phyloP scores from a whole-genome alignment of 1,140 invertebrate species.

The Drosophila bocqueti region DNA sequence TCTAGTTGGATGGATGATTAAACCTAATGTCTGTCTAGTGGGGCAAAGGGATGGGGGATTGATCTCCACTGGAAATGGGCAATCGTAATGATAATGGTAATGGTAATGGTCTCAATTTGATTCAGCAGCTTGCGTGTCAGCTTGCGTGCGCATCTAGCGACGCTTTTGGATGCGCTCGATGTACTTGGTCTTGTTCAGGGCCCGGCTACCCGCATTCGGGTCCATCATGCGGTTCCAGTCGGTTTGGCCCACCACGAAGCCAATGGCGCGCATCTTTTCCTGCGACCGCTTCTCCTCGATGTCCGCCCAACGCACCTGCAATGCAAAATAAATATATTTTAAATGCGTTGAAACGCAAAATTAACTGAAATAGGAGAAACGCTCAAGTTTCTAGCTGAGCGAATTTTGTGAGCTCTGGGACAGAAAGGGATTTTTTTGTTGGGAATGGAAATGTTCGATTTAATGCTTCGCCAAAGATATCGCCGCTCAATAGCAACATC shows the following conservation, averaged over 20 bases:
- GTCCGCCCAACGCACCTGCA: conserved; percentile 98
- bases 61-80: conserved; percentile 4
- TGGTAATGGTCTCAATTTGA: conserved; percentile 9
- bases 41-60: background rate
- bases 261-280: conserved; percentile 95
- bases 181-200: conserved; percentile 97
- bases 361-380: background rate
- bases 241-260: conserved; percentile 97
- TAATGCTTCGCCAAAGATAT: too few species aligned
- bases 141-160: conserved; percentile 23
- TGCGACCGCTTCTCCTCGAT: conserved; percentile 96
- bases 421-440: too few species aligned
- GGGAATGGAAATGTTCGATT: too few species aligned
- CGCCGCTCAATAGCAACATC: too few species aligned
- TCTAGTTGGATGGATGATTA: conserved; percentile 20
- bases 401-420: too few species aligned
- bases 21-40: conserved; percentile 13
- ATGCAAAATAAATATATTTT: background rate
- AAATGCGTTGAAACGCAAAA: too few species aligned
- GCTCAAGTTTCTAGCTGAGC: background rate
- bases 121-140: conserved; percentile 4
- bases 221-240: conserved; percentile 98
- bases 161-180: conserved; percentile 88
- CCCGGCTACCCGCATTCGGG: conserved; percentile 93
- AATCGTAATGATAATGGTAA: conserved; percentile 7